phyloP scores from a whole-genome alignment of 2,888 invertebrate species.

The Galerucella nymphaeae region DNA sequence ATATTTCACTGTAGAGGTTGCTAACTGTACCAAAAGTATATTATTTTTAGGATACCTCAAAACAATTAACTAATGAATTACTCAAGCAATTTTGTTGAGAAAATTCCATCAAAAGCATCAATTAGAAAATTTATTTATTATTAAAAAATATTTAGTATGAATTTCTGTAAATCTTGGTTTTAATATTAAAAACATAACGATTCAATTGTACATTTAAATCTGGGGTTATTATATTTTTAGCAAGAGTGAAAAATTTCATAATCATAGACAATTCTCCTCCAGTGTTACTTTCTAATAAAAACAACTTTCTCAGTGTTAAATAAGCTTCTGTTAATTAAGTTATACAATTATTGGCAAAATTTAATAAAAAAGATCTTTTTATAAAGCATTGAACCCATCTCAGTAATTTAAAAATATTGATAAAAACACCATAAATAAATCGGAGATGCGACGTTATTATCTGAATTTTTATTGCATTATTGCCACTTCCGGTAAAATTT shows the following conservation, averaged over 20 bases:
- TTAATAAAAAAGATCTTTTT: neutral
- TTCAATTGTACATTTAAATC: neutral
- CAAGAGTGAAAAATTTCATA: neutral
- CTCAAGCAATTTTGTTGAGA: neutral
- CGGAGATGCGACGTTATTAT: neutral
- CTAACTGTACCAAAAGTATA: too few relatives aligned
- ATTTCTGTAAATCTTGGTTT: too few relatives aligned
- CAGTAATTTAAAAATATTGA: neutral
- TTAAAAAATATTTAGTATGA: too few relatives aligned
- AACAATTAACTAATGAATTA: neutral
- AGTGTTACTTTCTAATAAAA: constrained; percentile 3
- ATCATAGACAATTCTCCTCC: neutral
- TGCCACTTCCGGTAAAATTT: neutral
- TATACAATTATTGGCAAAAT: constrained; percentile 6
- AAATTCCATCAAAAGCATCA: too few relatives aligned
- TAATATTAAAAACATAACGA: too few relatives aligned
- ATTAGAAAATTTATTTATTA: too few relatives aligned
- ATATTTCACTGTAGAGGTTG: too few relatives aligned
- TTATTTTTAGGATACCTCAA: neutral
- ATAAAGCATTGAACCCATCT: neutral
- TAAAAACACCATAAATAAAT: neutral
- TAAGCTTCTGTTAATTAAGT: neutral
- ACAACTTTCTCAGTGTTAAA: constrained; percentile 5
- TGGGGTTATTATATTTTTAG: neutral
- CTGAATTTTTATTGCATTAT: neutral